Evolutionary conservation across 2,113 vertebrate species (phyloP).

Genomic region (Phylloscopus trochilus): DNA sequence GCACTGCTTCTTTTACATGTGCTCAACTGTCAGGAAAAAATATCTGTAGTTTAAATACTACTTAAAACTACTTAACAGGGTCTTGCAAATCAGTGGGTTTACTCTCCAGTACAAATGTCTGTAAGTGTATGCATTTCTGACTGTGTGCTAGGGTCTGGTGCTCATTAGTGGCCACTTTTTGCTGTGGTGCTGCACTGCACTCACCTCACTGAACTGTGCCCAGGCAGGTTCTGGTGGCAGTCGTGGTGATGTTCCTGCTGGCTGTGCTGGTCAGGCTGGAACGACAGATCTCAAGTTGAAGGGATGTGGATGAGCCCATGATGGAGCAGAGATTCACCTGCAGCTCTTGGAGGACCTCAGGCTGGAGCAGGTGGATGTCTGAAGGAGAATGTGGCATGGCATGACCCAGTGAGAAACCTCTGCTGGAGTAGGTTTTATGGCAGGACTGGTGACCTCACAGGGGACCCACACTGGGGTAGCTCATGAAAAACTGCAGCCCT

Average conservation of each 20-base stretch:
- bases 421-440: background rate
- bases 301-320: background rate
- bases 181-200: background rate
- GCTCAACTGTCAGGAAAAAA: background rate
- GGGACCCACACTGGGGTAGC: background rate
- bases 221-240: background rate
- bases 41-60: background rate
- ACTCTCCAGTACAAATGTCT: background rate
- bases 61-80: background rate
- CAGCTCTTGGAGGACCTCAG: background rate
- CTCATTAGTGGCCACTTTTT: accelerated
- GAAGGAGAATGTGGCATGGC: accelerated
- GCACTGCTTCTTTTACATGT: background rate
- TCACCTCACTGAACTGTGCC: no score
- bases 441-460: background rate
- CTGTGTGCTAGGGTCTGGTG: background rate
- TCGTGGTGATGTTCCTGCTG: no score
- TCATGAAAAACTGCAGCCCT: background rate
- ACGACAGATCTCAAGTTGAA: accelerated
- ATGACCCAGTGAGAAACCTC: background rate
- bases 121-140: background rate
- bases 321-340: background rate
- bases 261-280: background rate
- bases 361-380: background rate
- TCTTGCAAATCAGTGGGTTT: background rate